Evolutionary conservation across 1,140 invertebrate species (phyloP).

Genomic region (Stenopsyche tienmushanensis): DNA sequence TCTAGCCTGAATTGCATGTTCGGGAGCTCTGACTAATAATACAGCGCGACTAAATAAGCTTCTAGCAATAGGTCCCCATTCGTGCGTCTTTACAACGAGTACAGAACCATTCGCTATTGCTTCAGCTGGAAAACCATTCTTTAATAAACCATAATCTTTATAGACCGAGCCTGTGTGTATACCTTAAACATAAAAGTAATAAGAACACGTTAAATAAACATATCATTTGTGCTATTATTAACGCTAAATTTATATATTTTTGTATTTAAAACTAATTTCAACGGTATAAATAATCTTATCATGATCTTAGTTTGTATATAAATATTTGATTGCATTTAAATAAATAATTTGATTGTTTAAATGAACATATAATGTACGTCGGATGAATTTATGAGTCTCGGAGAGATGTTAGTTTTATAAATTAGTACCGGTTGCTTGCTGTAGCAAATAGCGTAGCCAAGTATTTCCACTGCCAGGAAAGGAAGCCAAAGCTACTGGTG

Average conservation of each 20-base stretch:
- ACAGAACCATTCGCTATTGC: slow-evolving; percentile 73
- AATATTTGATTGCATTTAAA: no score
- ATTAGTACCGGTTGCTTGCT: slow-evolving; percentile 75
- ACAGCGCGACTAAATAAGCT: slow-evolving; percentile 65
- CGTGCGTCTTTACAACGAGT: slow-evolving; percentile 78
- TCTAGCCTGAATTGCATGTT: slow-evolving; percentile 62
- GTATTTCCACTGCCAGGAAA: slow-evolving; percentile 81
- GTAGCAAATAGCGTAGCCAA: slow-evolving; percentile 74
- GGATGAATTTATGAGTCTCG: no score
- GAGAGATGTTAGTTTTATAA: no score
- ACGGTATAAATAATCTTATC: no score
- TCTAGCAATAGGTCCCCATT: slow-evolving; percentile 63
- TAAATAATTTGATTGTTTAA: no score
- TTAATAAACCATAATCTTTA: slow-evolving; percentile 70
- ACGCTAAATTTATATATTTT: neutral
- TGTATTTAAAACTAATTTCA: no score
- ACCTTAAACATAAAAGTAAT: slow-evolving; percentile 57
- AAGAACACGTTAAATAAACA: no score
- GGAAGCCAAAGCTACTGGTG: slow-evolving; percentile 65
- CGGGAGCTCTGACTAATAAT: slow-evolving; percentile 69
- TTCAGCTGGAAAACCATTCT: slow-evolving; percentile 78
- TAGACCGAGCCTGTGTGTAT: slow-evolving; percentile 76
- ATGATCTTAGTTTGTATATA: no score
- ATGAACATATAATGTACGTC: no score
- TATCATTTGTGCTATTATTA: no score